Evolutionary conservation across 2,113 vertebrate genomes (phyloP).

Genomic region (Euleptes europaea): DNA sequence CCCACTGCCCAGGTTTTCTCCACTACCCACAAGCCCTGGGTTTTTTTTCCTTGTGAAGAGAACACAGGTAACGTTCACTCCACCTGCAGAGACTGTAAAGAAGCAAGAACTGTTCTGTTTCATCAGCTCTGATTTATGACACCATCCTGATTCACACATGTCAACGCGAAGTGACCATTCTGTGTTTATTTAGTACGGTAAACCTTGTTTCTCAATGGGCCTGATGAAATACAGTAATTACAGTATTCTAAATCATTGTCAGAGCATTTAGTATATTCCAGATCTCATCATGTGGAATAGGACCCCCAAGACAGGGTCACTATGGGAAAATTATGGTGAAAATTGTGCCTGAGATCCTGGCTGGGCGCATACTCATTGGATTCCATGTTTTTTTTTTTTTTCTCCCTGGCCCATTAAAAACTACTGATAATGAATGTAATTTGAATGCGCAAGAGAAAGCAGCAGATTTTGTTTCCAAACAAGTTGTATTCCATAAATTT

Average conservation of each 20-base stretch:
- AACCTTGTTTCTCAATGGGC: background rate
- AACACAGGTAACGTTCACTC: too few species aligned
- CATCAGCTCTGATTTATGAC: too few species aligned
- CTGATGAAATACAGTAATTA: background rate
- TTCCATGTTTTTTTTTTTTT: background rate
- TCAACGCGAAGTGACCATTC: background rate
- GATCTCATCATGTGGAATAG: background rate
- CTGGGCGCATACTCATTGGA: background rate
- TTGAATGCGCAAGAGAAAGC: background rate
- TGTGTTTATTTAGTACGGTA: background rate
- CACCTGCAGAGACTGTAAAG: too few species aligned
- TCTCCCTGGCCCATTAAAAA: constrained; percentile 18
- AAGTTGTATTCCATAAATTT: constrained; percentile 26
- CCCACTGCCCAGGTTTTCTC: too few species aligned
- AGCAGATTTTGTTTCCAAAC: constrained; percentile 30
- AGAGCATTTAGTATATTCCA: background rate
- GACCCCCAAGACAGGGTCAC: background rate
- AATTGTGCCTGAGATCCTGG: background rate
- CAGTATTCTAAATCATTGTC: background rate
- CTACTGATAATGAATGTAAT: constrained; percentile 4
- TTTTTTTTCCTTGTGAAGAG: too few species aligned
- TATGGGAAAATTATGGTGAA: background rate
- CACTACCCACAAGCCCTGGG: too few species aligned
- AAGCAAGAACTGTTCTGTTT: too few species aligned
- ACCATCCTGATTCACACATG: background rate